Evolutionary conservation across 2,113 vertebrate genomes (phyloP), one percentile per base, ranked within the genome.

Genomic region (Datnioides undecimradiatus): DNA sequence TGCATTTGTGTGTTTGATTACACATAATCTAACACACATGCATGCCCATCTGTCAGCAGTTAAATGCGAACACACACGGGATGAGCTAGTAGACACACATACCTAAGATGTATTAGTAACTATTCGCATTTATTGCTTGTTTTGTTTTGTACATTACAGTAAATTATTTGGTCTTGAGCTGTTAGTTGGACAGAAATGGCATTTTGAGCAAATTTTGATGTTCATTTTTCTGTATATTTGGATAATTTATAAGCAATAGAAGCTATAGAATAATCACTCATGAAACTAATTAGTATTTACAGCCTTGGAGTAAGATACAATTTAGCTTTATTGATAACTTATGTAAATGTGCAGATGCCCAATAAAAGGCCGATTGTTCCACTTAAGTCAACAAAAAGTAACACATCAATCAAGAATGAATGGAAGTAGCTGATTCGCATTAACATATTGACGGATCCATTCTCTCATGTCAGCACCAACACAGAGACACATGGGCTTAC

Each of bases 1-100:
- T n/a, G 34, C 17, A 57, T 34, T 65, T 36, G 54, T 59, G 46
- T 21, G 8, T 77, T 48, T 55, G 70, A 40, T 57, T 74, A 43
- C 11, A 48, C 64, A 9, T 65, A 41, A 60, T 76, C 40, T 31
- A 55, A 76, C 23, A 43, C 51, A 75, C 46, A 73, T 65, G 64
- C 16, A 38, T 40, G 51, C 16, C 52, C 73, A 79, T 84, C 76
- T 85, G 79, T 78, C 58, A 38, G 12, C 36, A 36, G 29, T 73
- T 59, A 38, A 64, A 73, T 60, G 31, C 0, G 16, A 64, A 66
- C 27, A 51, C 31, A 41, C 66, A 31, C 19, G 65, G 41, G 31
- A 45, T 38, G 55, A 66, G 25, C 46, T 31, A 19, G 6, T 5
- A 31, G n/a, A 46, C 5, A 11, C 33, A 60, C 33, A 31, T 7